Conservation (phyloP, 2,797 vertebrate species). For the Fringilla coelebs region DNA sequence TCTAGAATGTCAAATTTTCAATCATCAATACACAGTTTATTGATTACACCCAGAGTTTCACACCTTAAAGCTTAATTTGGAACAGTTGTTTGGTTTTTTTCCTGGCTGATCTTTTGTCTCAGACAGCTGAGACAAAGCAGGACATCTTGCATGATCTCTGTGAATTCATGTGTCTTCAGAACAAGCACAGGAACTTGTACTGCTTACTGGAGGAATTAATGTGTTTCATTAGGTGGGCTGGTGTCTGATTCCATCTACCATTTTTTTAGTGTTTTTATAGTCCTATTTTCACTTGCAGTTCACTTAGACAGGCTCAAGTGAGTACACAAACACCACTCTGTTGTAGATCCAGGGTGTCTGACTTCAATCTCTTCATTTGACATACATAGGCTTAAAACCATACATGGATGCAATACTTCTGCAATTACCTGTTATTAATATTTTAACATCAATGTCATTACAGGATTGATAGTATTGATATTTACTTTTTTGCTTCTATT, state of each 20-base stretch:
- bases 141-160: background rate
- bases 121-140: background rate
- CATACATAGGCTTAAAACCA: background rate
- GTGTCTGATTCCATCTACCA: background rate
- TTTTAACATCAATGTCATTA: background rate
- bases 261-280: background rate
- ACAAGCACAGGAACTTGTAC: background rate
- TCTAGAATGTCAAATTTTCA: background rate
- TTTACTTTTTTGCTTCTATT: background rate
- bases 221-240: background rate
- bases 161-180: background rate
- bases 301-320: background rate
- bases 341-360: background rate
- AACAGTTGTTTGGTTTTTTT: background rate
- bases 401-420: background rate
- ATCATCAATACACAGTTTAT: background rate
- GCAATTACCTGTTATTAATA: background rate
- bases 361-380: background rate
- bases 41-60: background rate
- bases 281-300: background rate
- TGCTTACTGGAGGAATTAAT: background rate
- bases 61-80: background rate
- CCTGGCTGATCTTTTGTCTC: background rate
- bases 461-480: no score
- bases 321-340: background rate